Conservation (phyloP, 2,113 vertebrate species). For the Oreochromis tanganicae region DNA sequence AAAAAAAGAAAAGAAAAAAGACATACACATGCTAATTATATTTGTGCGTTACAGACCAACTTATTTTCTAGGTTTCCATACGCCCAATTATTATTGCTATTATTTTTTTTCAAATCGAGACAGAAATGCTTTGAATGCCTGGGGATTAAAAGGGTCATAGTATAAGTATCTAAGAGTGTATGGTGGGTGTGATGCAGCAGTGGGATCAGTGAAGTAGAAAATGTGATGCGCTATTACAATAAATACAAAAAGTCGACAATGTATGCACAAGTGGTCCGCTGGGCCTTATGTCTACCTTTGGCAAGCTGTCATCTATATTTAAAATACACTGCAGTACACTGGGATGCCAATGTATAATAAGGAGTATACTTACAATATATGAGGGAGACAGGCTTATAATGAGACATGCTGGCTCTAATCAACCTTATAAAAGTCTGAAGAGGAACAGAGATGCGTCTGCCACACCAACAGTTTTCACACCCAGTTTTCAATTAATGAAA, state of each 20-base stretch:
- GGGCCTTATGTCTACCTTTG: conserved; percentile 21
- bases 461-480: conserved; percentile 74
- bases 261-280: conserved; percentile 9
- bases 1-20: neutral
- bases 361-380: conserved; percentile 24
- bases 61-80: conserved; percentile 31
- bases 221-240: conserved; percentile 25
- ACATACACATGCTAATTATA: conserved; percentile 26
- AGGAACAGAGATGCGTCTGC: conserved; percentile 83
- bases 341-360: conserved; percentile 35
- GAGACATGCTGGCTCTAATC: conserved; percentile 70
- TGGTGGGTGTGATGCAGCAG: conserved; percentile 4
- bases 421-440: conserved; percentile 76
- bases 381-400: conserved; percentile 44
- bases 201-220: conserved; percentile 35
- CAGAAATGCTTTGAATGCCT: conserved; percentile 43
- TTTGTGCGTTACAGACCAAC: conserved; percentile 13
- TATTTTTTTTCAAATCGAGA: conserved; percentile 35
- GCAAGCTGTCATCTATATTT: neutral
- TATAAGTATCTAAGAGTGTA: conserved; percentile 29
- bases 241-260: conserved; percentile 33
- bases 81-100: conserved; percentile 37
- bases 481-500: conserved; percentile 96
- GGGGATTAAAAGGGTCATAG: conserved; percentile 48
- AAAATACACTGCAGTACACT: neutral